A percentile compares a stretch with the other conserved stretches of the same genome.
Conservation (phyloP, 2,888 invertebrate genomes). For the Phrixothrix hirtus region DNA sequence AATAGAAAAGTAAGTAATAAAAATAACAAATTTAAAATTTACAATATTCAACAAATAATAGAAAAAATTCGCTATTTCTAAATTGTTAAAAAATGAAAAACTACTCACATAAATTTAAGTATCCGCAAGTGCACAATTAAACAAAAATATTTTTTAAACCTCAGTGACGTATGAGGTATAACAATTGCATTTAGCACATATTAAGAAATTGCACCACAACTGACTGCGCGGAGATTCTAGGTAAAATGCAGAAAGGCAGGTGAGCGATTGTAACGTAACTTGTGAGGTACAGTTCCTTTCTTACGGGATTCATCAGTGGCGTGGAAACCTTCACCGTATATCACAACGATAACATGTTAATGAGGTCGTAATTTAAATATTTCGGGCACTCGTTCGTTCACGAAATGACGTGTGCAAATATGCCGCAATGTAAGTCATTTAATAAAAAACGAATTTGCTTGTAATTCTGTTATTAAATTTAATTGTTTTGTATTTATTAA, state of each 20-base stretch:
- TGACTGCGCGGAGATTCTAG: constrained; percentile 12
- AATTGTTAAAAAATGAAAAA: neutral
- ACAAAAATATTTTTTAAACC: neutral
- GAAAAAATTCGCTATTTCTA: no score
- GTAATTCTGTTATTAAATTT: no score
- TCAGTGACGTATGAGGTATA: neutral
- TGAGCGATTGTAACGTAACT: constrained; percentile 41
- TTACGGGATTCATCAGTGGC: constrained; percentile 47
- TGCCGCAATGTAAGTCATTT: no score
- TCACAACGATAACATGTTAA: constrained; percentile 11
- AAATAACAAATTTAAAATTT: no score
- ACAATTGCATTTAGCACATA: constrained; percentile 2
- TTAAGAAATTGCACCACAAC: constrained; percentile 5
- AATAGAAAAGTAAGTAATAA: no score
- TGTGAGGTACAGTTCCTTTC: constrained; percentile 45
- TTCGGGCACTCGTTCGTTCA: no score
- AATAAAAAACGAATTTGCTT: no score
- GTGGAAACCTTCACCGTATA: constrained; percentile 33
- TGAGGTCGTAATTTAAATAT: no score
- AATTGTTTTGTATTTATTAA: no score
- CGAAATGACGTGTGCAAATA: no score
- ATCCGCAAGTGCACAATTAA: neutral
- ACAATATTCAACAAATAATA: no score
- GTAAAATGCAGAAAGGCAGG: constrained; percentile 18
- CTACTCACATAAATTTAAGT: neutral